Evolutionary conservation across 35 echinoderm and acorn worm genomes (phyloP), one percentile per base, ranked within the genome.

Genomic region (Lytechinus variegatus): DNA sequence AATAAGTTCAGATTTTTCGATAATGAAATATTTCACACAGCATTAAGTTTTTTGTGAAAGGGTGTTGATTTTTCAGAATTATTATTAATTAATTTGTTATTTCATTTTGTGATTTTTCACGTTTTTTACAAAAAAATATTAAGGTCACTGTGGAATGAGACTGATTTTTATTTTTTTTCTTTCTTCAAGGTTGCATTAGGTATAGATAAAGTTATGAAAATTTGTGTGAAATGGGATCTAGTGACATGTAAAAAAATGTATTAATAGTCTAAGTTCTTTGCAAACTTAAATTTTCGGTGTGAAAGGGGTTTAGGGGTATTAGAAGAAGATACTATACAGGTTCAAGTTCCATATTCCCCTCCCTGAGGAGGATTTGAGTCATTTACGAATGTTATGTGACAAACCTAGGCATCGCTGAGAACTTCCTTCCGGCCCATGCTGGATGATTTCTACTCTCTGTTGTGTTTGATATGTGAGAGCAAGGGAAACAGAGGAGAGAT

Each of bases 311-410:
- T n/a, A 24, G 66, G n/a, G 33, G 33, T 44, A 44, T 44, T 24
- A 29, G 88, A 12, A 51, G 88, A 14, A 52, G 88, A 28, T 54
- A 52, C 29, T 52, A 90, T 12, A 13, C 88, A 90, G 88, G 88
- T 90, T 90, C 52, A 54, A 44, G 88, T 90, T 54, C 29, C 88
- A 2, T 79, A 79, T 24, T 24, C 92, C 54, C 55, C 54, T n/a
- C 92, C 54, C 55, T 19, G 5, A 54, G 55, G 52, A 93, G 92
- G 92, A 93, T 55, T 93, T 93, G 92, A 93, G 29, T 93, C 92
- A 93, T 57, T 54, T 54, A 27, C 55, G 21, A 93, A 93, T 93
- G 92, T 57, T 93, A 54, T 93, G 55, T 93, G 92, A 93, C 92
- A 93, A 93, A 93, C 56, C 55, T 57, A 27, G 54, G 52, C 92